Conservation (phyloP, 2,113 vertebrate species). For the Oophaga pumilio region DNA sequence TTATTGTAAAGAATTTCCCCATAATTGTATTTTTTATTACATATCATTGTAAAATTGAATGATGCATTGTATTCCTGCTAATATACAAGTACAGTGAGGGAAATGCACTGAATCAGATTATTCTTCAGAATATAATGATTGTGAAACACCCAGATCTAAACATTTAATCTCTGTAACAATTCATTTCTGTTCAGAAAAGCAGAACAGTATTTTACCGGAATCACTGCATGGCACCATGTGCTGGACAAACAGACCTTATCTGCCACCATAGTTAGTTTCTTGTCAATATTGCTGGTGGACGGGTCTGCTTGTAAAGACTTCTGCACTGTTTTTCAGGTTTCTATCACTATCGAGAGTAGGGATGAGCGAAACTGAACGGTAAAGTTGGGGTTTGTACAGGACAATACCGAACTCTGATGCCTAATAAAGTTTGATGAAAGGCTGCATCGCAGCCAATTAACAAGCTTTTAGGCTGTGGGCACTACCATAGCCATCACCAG, state of each 20-base stretch:
- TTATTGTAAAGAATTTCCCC: neutral
- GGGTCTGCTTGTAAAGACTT: no score
- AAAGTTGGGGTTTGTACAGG: no score
- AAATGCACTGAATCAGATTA: neutral
- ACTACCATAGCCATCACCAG: no score
- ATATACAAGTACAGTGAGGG: neutral
- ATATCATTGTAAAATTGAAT: neutral
- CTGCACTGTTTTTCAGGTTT: no score
- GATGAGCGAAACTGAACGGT: no score
- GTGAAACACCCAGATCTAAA: neutral
- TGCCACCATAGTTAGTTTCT: no score
- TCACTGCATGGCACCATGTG: neutral
- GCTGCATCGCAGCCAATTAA: no score
- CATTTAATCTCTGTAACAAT: neutral
- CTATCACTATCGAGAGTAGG: no score
- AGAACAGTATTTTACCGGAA: neutral
- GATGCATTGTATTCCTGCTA: conserved; percentile 2
- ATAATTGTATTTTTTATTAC: neutral
- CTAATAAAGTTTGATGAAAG: no score
- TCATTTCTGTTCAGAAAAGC: neutral
- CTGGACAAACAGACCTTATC: neutral
- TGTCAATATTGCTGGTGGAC: no score
- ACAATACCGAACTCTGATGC: no score
- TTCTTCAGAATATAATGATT: neutral
- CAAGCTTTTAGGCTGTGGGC: no score